These are phyloP conservation scores for Thymelicus lineola DNA, from an alignment of 2,888 invertebrate genomes.

Conservation along the genomic window DNA sequence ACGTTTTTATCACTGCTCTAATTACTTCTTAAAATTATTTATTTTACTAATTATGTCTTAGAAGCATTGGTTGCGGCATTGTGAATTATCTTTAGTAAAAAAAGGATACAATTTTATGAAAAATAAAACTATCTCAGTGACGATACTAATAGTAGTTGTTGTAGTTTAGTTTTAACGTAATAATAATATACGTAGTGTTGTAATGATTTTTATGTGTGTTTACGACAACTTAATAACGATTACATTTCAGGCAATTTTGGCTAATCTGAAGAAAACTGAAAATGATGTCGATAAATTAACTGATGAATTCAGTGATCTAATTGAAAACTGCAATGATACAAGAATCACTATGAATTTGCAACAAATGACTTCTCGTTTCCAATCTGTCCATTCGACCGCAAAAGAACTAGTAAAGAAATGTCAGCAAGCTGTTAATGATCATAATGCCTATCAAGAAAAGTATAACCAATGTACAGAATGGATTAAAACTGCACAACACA, in stretches of 20 bases:
- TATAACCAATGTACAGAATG: constrained; percentile 94
- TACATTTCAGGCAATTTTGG: constrained; percentile 88
- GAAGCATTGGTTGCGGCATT: constrained; percentile 46
- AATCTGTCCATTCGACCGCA: constrained; percentile 94
- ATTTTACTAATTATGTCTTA: constrained; percentile 46
- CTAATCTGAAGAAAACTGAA: constrained; percentile 93
- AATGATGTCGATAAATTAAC: constrained; percentile 94
- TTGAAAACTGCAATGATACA: constrained; percentile 93
- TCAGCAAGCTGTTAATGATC: constrained; percentile 94
- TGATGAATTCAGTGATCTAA: constrained; percentile 93
- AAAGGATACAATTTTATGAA: constrained; percentile 40
- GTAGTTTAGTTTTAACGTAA: constrained; percentile 69
- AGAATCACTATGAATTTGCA: constrained; percentile 95
- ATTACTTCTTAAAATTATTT: constrained; percentile 39
- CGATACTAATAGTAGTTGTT: constrained; percentile 76
- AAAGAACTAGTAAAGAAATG: constrained; percentile 97
- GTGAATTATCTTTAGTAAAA: not conserved
- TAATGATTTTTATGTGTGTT: not conserved
- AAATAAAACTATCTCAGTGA: constrained; percentile 43
- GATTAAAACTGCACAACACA: constrained; percentile 90
- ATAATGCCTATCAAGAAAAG: constrained; percentile 91
- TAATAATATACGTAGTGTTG: constrained; percentile 20
- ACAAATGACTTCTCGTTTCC: constrained; percentile 95
- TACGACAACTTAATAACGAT: not conserved
- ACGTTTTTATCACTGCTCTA: constrained; percentile 54